Percentiles rank a stretch among this genome's conserved stretches.
phyloP scores from a whole-genome alignment of 2,888 invertebrate genomes.

The Rhogogaster chlorosoma region DNA sequence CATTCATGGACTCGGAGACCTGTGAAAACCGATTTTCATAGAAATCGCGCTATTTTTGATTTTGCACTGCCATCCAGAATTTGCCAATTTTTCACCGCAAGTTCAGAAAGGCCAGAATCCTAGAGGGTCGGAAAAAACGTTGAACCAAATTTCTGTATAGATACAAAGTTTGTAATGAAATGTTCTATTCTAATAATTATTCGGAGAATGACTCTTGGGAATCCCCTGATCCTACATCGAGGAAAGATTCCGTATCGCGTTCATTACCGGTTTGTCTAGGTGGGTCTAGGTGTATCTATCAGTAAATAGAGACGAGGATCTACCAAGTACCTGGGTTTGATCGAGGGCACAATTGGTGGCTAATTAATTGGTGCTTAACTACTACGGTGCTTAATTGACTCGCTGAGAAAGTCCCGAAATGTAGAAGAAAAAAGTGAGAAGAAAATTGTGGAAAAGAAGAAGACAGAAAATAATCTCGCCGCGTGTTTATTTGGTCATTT shows the following conservation, averaged over 20 bases:
- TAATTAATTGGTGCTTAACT: constrained; percentile 37
- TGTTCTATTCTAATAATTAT: neutral
- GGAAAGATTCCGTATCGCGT: neutral
- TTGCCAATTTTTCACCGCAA: no score
- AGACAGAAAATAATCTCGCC: neutral
- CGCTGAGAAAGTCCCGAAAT: neutral
- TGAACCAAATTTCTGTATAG: neutral
- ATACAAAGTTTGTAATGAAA: neutral
- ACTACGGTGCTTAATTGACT: neutral
- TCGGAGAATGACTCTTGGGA: neutral
- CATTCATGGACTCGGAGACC: no score
- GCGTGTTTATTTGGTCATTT: neutral
- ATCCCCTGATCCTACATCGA: neutral
- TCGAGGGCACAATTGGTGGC: constrained; percentile 20
- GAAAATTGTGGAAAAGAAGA: neutral
- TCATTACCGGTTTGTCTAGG: constrained; percentile 2
- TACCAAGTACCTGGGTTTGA: neutral
- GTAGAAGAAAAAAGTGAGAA: neutral
- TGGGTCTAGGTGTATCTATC: neutral
- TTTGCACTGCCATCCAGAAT: no score
- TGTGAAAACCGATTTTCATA: no score
- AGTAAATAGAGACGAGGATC: neutral
- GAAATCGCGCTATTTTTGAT: no score
- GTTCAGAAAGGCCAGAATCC: neutral
- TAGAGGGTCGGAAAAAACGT: neutral